phyloP scores from a whole-genome alignment of 2,888 invertebrate species.

The Platycnemis pennipes region DNA sequence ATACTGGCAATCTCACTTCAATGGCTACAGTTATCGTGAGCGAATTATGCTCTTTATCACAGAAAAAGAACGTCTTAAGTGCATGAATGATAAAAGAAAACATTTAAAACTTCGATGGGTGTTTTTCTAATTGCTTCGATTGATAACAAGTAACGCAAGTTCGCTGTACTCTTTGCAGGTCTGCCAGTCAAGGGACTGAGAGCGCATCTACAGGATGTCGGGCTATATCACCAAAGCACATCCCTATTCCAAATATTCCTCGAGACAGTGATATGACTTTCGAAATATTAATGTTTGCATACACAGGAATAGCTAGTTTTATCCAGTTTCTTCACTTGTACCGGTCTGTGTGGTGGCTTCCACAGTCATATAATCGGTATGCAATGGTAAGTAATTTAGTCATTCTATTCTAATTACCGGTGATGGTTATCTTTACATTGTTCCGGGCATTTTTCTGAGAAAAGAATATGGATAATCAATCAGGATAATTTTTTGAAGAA shows the following conservation, averaged over 20 bases:
- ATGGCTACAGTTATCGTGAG: not conserved
- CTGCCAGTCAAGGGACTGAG: conserved; percentile 49
- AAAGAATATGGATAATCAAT: no score
- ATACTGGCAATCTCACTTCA: not conserved
- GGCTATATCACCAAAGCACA: conserved; percentile 85
- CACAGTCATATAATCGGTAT: conserved; percentile 93
- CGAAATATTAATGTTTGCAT: conserved; percentile 91
- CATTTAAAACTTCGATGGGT: not conserved
- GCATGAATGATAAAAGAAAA: not conserved
- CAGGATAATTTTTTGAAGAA: not conserved
- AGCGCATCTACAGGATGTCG: conserved; percentile 65
- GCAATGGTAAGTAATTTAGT: conserved; percentile 86
- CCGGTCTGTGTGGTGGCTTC: conserved; percentile 98
- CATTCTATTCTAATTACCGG: not conserved
- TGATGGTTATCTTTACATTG: no score
- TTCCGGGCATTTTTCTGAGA: no score
- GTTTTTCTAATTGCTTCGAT: not conserved
- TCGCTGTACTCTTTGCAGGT: not conserved
- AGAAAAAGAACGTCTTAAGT: not conserved
- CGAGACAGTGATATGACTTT: conserved; percentile 91
- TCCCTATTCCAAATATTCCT: conserved; percentile 89
- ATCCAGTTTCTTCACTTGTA: conserved; percentile 97
- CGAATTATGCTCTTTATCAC: not conserved
- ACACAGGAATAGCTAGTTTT: conserved; percentile 88
- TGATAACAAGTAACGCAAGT: not conserved